Conservation (phyloP, 1,140 invertebrate genomes). For the Drosophila sproati region DNA sequence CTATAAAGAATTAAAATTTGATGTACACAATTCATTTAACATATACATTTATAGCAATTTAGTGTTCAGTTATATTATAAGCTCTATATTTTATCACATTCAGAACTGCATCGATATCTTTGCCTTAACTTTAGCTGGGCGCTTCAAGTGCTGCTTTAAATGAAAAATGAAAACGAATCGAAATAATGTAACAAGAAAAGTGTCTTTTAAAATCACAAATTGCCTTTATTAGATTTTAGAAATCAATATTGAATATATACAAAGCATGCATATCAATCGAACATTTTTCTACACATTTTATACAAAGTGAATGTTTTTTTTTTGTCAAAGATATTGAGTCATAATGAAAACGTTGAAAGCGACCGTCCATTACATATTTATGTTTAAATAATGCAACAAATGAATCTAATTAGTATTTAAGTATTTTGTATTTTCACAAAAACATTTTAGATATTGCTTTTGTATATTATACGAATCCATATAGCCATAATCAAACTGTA, state of each 20-base stretch:
- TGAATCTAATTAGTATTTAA: constrained; percentile 72
- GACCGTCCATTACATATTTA: constrained; percentile 56
- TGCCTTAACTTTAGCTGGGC: constrained; percentile 56
- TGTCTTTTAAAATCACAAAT: constrained; percentile 75
- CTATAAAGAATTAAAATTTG: constrained; percentile 22
- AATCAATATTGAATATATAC: constrained; percentile 62
- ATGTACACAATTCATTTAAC: constrained; percentile 42
- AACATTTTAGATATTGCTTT: constrained; percentile 35
- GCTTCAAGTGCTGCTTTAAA: constrained; percentile 46
- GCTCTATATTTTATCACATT: neutral
- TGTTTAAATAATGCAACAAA: constrained; percentile 51
- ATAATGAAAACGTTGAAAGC: constrained; percentile 46
- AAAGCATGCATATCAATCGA: constrained; percentile 46
- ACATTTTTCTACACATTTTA: constrained; percentile 13
- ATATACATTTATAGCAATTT: constrained; percentile 35
- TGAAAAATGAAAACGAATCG: constrained; percentile 8
- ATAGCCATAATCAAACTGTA: constrained; percentile 30
- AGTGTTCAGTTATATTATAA: constrained; percentile 30
- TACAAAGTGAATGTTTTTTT: constrained; percentile 5
- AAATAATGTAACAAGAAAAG: constrained; percentile 48
- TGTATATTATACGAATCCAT: constrained; percentile 38
- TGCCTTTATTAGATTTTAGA: constrained; percentile 83
- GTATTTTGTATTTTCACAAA: constrained; percentile 44
- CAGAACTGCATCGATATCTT: neutral
- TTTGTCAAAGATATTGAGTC: constrained; percentile 6